Evolutionary conservation across 2,888 invertebrate genomes (phyloP).

Genomic region (Hyposoter dolosus): DNA sequence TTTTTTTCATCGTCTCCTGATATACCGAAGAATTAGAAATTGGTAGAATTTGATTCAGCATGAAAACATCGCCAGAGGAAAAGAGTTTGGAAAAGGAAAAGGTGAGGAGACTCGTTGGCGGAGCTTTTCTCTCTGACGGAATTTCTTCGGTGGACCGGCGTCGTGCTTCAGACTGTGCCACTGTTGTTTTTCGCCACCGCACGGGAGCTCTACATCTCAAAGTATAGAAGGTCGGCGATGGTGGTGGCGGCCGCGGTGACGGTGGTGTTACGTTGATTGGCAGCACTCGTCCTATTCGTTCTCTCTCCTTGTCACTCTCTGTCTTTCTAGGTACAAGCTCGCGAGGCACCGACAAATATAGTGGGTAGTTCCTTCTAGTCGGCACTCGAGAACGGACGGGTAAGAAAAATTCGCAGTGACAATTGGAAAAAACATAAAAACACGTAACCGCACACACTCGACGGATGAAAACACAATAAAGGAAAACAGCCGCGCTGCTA

Average conservation of each 20-base stretch:
- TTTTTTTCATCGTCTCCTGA: background rate
- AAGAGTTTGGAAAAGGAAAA: background rate
- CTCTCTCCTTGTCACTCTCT: constrained; percentile 15
- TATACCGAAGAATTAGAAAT: background rate
- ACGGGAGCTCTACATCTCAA: background rate
- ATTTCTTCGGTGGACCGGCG: background rate
- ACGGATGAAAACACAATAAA: background rate
- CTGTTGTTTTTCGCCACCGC: background rate
- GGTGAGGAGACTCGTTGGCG: background rate
- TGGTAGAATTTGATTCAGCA: background rate
- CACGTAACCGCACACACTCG: background rate
- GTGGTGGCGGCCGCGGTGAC: background rate
- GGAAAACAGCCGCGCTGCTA: background rate
- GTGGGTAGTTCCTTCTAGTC: constrained; percentile 53
- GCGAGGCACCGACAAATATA: constrained; percentile 17
- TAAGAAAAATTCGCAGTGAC: constrained; percentile 35
- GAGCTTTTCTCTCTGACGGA: background rate
- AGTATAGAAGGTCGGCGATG: background rate
- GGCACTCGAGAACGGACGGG: constrained; percentile 58
- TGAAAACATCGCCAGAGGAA: background rate
- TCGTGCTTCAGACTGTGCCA: background rate
- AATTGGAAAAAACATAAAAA: background rate
- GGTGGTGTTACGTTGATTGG: constrained; percentile 56
- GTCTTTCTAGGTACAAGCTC: constrained; percentile 12
- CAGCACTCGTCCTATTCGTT: constrained; percentile 27